Conservation (phyloP, 2,797 vertebrate species). For the Tapera naevia region DNA sequence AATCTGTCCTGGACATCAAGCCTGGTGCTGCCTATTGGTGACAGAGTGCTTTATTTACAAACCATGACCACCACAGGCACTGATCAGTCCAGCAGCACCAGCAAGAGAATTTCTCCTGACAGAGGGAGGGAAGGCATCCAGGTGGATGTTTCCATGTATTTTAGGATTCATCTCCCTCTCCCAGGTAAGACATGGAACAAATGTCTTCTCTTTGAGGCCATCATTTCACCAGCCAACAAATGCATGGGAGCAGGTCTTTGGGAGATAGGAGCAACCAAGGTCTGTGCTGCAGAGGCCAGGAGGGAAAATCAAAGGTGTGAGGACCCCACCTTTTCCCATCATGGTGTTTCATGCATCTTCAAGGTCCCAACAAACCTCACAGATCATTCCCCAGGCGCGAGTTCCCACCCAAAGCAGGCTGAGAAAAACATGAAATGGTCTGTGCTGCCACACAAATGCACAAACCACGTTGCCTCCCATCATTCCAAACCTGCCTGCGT, state of each 20-base stretch:
- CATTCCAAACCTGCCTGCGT: neutral
- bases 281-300: rapidly evolving
- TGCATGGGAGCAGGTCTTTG: rapidly evolving
- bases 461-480: rapidly evolving
- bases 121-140: neutral
- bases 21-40: neutral
- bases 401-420: neutral
- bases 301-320: neutral
- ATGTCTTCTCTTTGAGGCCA: neutral
- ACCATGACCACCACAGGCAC: neutral
- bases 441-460: neutral
- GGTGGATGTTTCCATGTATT: neutral
- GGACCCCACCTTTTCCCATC: neutral
- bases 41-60: neutral
- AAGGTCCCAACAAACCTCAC: rapidly evolving
- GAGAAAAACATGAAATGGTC: neutral
- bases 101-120: neutral
- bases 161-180: neutral
- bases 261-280: neutral
- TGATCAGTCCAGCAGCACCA: neutral
- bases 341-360: neutral
- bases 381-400: neutral
- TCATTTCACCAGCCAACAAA: neutral
- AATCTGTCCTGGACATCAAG: neutral
- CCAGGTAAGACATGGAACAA: neutral